phyloP scores from a whole-genome alignment of 1,140 invertebrate species.

The Drosophila fuyamai region DNA sequence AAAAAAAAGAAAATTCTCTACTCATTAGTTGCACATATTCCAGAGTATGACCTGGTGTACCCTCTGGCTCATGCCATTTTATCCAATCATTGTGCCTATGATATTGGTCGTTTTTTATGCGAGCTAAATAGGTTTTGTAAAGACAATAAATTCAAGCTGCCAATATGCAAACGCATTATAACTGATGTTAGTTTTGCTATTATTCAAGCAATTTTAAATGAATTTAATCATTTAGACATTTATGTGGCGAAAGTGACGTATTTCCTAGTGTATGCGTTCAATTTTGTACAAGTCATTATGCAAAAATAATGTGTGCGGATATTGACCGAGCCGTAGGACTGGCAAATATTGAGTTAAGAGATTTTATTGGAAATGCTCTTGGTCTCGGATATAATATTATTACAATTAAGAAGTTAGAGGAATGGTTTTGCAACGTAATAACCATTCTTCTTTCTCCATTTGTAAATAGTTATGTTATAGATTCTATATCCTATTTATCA shows the following conservation, averaged over 20 bases:
- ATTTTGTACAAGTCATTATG: neutral
- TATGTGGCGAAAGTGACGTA: neutral
- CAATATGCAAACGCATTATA: slow-evolving; percentile 5
- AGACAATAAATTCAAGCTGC: neutral
- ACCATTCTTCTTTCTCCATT: no score
- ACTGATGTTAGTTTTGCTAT: neutral
- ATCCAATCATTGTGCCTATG: no score
- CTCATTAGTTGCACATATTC: no score
- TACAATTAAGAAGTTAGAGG: no score
- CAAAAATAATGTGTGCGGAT: neutral
- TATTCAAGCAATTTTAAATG: neutral
- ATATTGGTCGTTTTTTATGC: no score
- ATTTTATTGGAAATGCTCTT: neutral
- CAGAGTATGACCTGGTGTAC: no score
- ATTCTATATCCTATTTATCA: neutral
- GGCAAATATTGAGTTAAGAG: neutral
- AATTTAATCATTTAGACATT: neutral
- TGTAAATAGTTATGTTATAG: neutral
- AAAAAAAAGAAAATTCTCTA: no score
- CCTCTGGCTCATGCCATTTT: neutral
- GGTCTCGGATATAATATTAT: no score
- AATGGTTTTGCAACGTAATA: no score
- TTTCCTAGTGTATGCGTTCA: no score
- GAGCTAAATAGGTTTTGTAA: no score
- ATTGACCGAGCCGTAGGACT: neutral